Conservation (phyloP, 2,888 invertebrate species). For the Plagiodera versicolora region DNA sequence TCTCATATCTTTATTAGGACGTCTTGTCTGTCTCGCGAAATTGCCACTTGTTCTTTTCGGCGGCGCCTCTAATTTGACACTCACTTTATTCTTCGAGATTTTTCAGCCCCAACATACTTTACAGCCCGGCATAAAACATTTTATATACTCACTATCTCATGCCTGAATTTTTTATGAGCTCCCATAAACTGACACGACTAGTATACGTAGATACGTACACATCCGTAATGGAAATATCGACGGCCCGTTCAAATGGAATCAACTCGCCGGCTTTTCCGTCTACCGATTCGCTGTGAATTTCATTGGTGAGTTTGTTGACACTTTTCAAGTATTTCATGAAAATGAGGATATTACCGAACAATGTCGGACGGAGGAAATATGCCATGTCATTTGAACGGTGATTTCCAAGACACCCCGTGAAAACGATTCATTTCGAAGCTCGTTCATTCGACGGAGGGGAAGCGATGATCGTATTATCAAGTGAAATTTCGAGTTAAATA, state of each 20-base stretch:
- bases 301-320: too few relatives aligned
- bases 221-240: constrained; percentile 1
- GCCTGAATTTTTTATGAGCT: constrained; percentile 29
- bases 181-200: constrained; percentile 24
- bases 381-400: too few relatives aligned
- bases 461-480: neutral
- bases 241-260: neutral
- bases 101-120: constrained; percentile 25
- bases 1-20: constrained; percentile 13
- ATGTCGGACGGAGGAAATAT: too few relatives aligned
- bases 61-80: constrained; percentile 24
- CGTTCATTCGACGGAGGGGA: neutral
- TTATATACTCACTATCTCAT: constrained; percentile 32
- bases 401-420: too few relatives aligned
- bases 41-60: constrained; percentile 11
- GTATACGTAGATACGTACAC: neutral
- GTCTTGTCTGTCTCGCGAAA: constrained; percentile 11
- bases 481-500: neutral
- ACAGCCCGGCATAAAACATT: constrained; percentile 31
- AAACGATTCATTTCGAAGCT: too few relatives aligned
- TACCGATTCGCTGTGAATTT: too few relatives aligned
- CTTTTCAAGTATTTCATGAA: too few relatives aligned
- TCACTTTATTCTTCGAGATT: constrained; percentile 23
- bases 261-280: too few relatives aligned
- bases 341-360: too few relatives aligned